These are phyloP conservation scores for Calliscelio sp. DNA, from an alignment of 2,888 invertebrate species.

Conservation along the genomic window DNA sequence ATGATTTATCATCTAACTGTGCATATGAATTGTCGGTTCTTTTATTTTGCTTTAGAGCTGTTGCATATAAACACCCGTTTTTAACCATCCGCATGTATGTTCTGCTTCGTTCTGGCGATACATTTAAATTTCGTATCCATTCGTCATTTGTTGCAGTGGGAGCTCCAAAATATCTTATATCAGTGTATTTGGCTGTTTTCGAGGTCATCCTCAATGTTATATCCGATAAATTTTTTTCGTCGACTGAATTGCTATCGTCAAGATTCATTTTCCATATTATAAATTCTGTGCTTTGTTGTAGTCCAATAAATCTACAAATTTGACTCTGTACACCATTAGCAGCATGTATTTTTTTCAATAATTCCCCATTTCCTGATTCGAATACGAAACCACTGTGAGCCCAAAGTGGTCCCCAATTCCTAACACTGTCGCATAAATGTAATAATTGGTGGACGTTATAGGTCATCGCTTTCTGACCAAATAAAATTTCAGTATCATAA, in stretches of 20 bases:
- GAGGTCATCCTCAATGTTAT: too few relatives aligned
- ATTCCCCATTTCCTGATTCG: background rate
- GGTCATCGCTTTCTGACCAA: conserved; percentile 53
- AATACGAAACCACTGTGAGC: conserved; percentile 2
- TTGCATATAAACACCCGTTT: conserved; percentile 41
- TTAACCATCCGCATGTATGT: conserved; percentile 32
- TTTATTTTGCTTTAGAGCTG: conserved; percentile 13
- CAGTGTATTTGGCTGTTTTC: conserved; percentile 11
- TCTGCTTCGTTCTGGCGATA: too few relatives aligned
- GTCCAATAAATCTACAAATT: background rate
- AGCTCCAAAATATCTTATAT: conserved; percentile 13
- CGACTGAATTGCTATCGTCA: background rate
- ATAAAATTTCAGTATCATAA: conserved; percentile 29
- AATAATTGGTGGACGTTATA: conserved; percentile 59
- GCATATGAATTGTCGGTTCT: conserved; percentile 51
- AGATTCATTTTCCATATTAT: background rate
- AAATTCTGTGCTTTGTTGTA: conserved; percentile 10
- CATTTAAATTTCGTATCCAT: too few relatives aligned
- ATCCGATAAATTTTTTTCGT: too few relatives aligned
- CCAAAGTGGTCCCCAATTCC: conserved; percentile 2
- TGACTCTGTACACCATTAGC: conserved; percentile 23
- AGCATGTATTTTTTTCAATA: conserved; percentile 5
- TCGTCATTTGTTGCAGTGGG: too few relatives aligned
- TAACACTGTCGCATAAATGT: background rate
- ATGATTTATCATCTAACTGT: conserved; percentile 14